Conservation (phyloP, 2,113 vertebrate species). For the Podilymbus podiceps region DNA sequence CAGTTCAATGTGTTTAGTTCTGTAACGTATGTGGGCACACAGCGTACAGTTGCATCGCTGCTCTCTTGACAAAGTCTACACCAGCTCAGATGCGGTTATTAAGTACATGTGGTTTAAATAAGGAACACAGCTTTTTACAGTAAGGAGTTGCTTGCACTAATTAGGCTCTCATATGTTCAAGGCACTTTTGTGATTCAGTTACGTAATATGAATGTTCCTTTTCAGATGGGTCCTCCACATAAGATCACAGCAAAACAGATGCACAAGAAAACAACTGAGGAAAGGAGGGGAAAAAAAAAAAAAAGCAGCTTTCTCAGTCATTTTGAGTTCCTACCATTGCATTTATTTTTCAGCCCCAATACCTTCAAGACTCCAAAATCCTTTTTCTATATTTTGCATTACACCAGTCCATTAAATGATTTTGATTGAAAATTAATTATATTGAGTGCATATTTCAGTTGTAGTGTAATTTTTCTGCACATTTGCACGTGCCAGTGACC, state of each 20-base stretch:
- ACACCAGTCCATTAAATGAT: background rate
- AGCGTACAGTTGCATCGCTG: accelerated
- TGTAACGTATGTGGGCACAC: background rate
- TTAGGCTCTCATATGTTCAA: background rate
- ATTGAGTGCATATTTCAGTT: background rate
- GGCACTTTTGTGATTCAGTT: background rate
- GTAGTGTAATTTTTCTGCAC: background rate
- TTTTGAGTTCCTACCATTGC: background rate
- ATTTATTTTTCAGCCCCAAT: background rate
- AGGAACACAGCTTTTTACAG: background rate
- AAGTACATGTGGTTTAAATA: background rate
- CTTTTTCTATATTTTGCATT: background rate
- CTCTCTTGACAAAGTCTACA: background rate
- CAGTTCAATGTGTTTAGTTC: background rate
- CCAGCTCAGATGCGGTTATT: background rate
- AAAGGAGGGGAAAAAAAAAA: background rate
- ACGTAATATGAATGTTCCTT: background rate
- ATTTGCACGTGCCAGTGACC: background rate
- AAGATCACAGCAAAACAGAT: background rate
- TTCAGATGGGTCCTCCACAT: background rate
- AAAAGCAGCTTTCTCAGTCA: accelerated
- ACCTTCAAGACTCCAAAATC: background rate
- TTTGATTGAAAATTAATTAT: background rate
- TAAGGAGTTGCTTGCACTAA: background rate
- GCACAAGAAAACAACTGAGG: background rate